Base-by-base conservation (phyloP, 2,888 invertebrate genomes). In the Drosophila siamana region DNA sequence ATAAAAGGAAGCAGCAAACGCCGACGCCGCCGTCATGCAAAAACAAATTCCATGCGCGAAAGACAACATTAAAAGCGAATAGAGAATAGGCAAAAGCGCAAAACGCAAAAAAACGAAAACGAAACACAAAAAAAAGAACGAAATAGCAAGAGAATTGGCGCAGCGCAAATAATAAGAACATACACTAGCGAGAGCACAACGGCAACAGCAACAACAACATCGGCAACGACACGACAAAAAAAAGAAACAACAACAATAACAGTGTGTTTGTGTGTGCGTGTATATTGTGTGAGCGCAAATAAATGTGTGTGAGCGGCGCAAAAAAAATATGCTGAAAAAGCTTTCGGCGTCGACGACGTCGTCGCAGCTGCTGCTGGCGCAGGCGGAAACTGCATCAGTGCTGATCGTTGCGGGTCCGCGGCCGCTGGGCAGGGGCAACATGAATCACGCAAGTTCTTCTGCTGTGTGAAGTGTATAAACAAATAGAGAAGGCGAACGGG, bases 321-420 rank as follows among this genome's bases (percentile, higher is more conserved):
- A 67, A 65, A 71, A 71, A 75, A 74, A 88, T 73, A 86, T 86
- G 85, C 77, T 84, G 47, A 86, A 70, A 89, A 76, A 89, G 89
- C 88, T 84, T 76, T 74, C 63, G 51, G 47, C 56, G 61, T 50
- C 66, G 66, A 61, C 52, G 47, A 33, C 59, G 67, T 63, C 68
- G 57, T 59, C 70, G 84, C 85, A 78, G 75, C 74, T 77, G 80
- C 75, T 75, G 70, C 67, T 64, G 67, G 72, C 78, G 80, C 80
- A 86, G 81, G 87, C 86, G 86, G 86, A 86, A 86, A 85, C 85
- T 86, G 83, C 76, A 75, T 78, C 63, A 72, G 78, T 67, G 68
- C 15, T 38, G 78, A 57, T 73, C 60, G 57, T 63, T 13, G 60
- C 56, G 60, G 43, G 60, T 33, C 24, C 52, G 63, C 46, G 51